phyloP scores from a whole-genome alignment of 2,888 invertebrate species.

The Metacarcinus magister region DNA sequence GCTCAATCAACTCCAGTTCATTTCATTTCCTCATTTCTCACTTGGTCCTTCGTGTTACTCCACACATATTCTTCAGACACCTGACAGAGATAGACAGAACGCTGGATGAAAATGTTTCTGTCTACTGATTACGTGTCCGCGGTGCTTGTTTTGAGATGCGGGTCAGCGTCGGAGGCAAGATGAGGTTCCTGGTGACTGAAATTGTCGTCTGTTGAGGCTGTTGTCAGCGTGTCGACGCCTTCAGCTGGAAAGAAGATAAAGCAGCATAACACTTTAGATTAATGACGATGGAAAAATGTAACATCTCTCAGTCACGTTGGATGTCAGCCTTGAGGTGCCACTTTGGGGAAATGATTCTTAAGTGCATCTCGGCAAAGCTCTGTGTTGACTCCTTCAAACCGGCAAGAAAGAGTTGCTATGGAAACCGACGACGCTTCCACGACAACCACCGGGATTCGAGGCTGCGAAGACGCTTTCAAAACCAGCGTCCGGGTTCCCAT shows the following conservation, averaged over 20 bases:
- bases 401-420: constrained; percentile 64
- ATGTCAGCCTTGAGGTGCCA: not conserved
- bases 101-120: not conserved
- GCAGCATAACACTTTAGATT: not conserved
- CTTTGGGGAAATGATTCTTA: constrained; percentile 31
- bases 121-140: not conserved
- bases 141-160: not conserved
- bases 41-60: not conserved
- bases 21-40: too few relatives aligned
- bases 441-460: constrained; percentile 65
- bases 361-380: not conserved
- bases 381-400: not conserved
- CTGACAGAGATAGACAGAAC: not conserved
- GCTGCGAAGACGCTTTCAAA: not conserved
- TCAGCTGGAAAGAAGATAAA: not conserved
- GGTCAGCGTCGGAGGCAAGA: not conserved
- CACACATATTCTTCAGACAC: too few relatives aligned
- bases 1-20: too few relatives aligned
- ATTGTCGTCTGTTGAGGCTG: not conserved
- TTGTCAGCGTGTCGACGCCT: not conserved
- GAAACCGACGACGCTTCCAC: constrained; percentile 69
- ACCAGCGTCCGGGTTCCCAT: not conserved
- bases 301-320: not conserved
- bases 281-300: not conserved
- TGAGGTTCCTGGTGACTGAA: not conserved